These are phyloP conservation scores for Haemorhous mexicanus DNA, from an alignment of 2,113 vertebrate species.

Conservation along the genomic window DNA sequence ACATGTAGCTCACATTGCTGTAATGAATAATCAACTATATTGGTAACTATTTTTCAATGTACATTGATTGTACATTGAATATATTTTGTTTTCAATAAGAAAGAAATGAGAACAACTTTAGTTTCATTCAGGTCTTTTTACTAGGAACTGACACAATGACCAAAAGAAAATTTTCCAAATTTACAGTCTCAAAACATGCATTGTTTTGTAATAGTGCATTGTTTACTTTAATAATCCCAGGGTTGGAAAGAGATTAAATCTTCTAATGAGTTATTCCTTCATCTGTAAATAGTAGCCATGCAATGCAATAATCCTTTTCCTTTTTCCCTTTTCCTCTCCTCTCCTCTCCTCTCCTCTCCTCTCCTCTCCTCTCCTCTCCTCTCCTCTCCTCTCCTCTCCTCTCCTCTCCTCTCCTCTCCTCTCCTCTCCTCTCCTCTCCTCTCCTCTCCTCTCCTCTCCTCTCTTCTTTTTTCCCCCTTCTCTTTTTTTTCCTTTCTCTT, in stretches of 20 bases:
- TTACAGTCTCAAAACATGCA: neutral
- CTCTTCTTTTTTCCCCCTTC: no score
- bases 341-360: rapidly evolving
- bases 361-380: no score
- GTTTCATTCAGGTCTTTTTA: neutral
- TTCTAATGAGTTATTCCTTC: neutral
- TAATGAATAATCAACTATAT: neutral
- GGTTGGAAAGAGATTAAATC: neutral
- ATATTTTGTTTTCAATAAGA: neutral
- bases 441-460: rapidly evolving
- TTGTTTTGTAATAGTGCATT: neutral
- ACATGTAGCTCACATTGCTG: neutral
- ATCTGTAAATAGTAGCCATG: neutral
- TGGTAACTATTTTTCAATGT: neutral
- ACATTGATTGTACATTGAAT: neutral
- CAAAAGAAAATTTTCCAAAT: neutral
- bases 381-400: rapidly evolving
- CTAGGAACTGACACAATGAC: neutral
- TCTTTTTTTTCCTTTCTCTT: no score
- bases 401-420: no score
- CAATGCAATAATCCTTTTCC: neutral
- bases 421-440: rapidly evolving
- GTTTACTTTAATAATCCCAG: neutral
- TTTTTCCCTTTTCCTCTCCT: no score
- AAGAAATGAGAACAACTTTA: neutral